These are phyloP conservation scores for Hydrozoanthus tunicans DNA, from an alignment of 64 coral and sea anemone species.

Conservation along the genomic window DNA sequence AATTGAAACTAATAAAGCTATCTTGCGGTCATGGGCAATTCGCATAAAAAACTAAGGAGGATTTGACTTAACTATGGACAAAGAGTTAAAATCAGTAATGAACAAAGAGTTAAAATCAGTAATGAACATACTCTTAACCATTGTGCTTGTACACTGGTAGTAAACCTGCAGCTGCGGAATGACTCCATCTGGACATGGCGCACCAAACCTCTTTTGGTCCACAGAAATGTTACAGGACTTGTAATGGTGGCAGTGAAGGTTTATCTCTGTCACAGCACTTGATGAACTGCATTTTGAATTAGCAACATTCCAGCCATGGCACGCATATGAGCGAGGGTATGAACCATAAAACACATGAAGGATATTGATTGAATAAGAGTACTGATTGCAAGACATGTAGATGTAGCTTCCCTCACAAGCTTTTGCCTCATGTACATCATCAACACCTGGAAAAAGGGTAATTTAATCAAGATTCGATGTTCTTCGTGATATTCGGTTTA, in stretches of 20 bases:
- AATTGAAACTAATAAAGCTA: no score
- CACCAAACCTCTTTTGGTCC: conserved; percentile 45
- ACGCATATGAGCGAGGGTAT: conserved; percentile 17
- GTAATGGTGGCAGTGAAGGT: conserved; percentile 68
- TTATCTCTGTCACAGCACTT: conserved; percentile 44
- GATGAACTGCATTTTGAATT: conserved; percentile 48
- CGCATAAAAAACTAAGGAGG: no score
- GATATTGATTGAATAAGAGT: conserved; percentile 67
- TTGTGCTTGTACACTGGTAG: conserved; percentile 86
- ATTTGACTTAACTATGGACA: neutral
- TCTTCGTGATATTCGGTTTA: no score
- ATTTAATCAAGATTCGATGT: no score
- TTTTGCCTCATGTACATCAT: conserved; percentile 44
- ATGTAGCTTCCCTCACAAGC: conserved; percentile 45
- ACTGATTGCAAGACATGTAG: conserved; percentile 50
- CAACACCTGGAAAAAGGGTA: conserved; percentile 34
- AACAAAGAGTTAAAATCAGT: neutral
- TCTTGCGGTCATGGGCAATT: no score
- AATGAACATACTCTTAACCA: conserved; percentile 67
- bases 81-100: neutral
- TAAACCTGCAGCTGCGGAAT: conserved; percentile 61
- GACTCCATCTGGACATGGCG: conserved; percentile 10
- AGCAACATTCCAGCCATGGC: conserved; percentile 10
- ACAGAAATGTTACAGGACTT: conserved; percentile 61
- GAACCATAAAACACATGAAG: conserved; percentile 74